Evolutionary conservation across 2,797 vertebrate genomes (phyloP).

Genomic region (Halcyon badia): DNA sequence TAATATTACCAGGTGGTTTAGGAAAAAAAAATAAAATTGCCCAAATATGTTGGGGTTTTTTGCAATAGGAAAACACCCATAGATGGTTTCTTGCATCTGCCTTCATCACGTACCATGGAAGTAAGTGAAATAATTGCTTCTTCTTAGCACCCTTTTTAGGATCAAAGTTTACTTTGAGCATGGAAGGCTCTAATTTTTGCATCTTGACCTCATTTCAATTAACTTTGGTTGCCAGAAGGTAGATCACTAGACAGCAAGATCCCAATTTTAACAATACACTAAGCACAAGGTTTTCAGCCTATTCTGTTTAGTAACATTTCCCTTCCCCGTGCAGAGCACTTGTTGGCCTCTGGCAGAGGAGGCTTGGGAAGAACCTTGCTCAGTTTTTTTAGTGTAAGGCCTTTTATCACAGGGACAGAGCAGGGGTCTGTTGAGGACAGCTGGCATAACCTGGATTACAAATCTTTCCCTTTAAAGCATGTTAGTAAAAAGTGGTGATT

Average conservation of each 20-base stretch:
- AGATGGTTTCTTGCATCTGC: not conserved
- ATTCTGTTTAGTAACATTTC: accelerated
- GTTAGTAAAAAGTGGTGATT: not conserved
- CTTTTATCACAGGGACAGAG: not conserved
- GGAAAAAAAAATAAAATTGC: not conserved
- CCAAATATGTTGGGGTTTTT: not conserved
- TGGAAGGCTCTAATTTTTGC: not conserved
- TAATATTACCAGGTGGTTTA: not conserved
- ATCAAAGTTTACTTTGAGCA: not conserved
- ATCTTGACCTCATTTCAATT: not conserved
- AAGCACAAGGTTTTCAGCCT: not conserved
- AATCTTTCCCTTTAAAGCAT: not conserved
- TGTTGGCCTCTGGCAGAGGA: not conserved
- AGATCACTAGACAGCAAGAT: not conserved
- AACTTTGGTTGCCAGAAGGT: not conserved
- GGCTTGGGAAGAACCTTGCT: not conserved
- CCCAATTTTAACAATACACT: not conserved
- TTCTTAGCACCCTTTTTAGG: not conserved
- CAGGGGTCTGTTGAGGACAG: not conserved
- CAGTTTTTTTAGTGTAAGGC: accelerated
- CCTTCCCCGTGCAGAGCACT: not conserved
- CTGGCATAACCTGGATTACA: not conserved
- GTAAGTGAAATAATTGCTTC: not conserved
- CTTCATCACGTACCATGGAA: not conserved
- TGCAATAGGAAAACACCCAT: not conserved